Evolutionary conservation across 1,140 invertebrate species (phyloP).

Genomic region (Drosophila santomea): DNA sequence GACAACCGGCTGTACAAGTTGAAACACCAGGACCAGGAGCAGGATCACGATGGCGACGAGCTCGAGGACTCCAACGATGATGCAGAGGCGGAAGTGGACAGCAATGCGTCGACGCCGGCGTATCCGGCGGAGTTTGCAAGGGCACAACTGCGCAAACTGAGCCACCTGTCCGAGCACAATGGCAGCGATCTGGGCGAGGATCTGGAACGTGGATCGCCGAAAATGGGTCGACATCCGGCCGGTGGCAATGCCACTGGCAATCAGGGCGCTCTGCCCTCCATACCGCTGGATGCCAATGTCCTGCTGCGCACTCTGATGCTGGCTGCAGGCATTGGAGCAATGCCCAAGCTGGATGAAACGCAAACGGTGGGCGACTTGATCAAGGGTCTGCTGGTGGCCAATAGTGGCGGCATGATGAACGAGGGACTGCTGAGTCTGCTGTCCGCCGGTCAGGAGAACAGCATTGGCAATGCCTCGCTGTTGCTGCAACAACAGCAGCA

Average conservation of each 20-base stretch:
- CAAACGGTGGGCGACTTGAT: slow-evolving; percentile 87
- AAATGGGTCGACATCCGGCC: slow-evolving; percentile 24
- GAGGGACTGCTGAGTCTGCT: slow-evolving; percentile 85
- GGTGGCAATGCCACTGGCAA: slow-evolving; percentile 63
- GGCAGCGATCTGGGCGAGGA: slow-evolving; percentile 74
- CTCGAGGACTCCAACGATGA: slow-evolving; percentile 51
- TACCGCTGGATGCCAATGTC: slow-evolving; percentile 82
- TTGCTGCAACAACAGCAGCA: slow-evolving; percentile 55
- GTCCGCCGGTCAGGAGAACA: slow-evolving; percentile 45
- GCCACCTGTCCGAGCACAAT: slow-evolving; percentile 64
- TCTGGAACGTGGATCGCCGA: slow-evolving; percentile 56
- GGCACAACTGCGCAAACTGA: slow-evolving; percentile 57
- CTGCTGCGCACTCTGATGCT: slow-evolving; percentile 76
- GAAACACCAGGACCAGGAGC: slow-evolving; percentile 77
- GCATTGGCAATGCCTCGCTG: slow-evolving; percentile 56
- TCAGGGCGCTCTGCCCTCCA: slow-evolving; percentile 29
- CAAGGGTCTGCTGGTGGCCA: slow-evolving; percentile 86
- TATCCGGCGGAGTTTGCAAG: slow-evolving; percentile 48
- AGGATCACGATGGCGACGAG: slow-evolving; percentile 85
- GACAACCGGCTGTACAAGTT: slow-evolving; percentile 97
- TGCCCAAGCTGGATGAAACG: slow-evolving; percentile 74
- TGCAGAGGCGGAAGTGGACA: slow-evolving; percentile 49
- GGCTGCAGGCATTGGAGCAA: slow-evolving; percentile 52
- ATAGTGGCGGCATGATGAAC: slow-evolving; percentile 83
- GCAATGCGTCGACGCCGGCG: slow-evolving; percentile 72